phyloP scores from a whole-genome alignment of 2,113 vertebrate genomes.

The Callaeas wilsoni region DNA sequence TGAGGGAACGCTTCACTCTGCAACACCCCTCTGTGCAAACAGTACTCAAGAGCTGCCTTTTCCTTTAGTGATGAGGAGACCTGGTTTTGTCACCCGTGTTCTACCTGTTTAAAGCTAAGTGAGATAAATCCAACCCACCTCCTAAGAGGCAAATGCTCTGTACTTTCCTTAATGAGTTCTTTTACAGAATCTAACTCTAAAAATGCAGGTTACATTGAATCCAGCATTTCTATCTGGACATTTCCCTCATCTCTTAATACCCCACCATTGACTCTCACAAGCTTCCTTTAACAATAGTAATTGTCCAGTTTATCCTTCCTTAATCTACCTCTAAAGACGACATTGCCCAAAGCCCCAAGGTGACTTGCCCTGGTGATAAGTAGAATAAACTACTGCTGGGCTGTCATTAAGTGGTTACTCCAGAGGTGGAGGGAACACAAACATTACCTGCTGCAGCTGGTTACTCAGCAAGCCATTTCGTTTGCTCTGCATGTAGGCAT shows the following conservation, averaged over 20 bases:
- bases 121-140: background rate
- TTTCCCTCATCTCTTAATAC: background rate
- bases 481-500: conserved; percentile 98
- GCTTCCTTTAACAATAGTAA: background rate
- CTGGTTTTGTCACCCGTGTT: background rate
- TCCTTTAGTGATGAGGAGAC: background rate
- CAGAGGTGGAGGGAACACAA: background rate
- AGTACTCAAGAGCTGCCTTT: background rate
- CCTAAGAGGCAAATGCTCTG: background rate
- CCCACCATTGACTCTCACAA: fast-evolving
- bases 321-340: background rate
- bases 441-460: conserved; percentile 87
- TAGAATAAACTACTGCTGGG: background rate
- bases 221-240: background rate
- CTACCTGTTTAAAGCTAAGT: background rate
- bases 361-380: background rate
- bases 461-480: conserved; percentile 90
- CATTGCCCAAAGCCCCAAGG: background rate
- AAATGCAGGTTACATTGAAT: background rate
- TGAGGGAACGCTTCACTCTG: fast-evolving
- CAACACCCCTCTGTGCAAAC: background rate
- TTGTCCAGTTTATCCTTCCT: background rate
- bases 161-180: background rate
- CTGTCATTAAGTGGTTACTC: background rate
- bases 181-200: background rate